These are phyloP conservation scores for Amazona ochrocephala DNA, from an alignment of 2,797 vertebrate species.

Conservation along the genomic window DNA sequence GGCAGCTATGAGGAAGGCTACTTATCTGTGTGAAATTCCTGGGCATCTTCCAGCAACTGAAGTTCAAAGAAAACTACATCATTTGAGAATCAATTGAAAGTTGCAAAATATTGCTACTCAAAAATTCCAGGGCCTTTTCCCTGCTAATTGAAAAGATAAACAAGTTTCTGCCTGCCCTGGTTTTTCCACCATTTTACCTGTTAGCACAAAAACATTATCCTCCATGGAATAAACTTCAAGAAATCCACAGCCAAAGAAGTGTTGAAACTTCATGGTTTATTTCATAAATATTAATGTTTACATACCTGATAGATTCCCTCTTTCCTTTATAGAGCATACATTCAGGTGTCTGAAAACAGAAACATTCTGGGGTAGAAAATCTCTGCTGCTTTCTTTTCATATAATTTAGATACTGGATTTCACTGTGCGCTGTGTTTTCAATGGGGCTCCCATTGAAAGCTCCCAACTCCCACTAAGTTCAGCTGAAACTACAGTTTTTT, in stretches of 20 bases:
- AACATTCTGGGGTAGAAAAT: background rate
- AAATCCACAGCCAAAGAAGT: slow-evolving; percentile 2
- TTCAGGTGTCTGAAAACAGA: slow-evolving; percentile 15
- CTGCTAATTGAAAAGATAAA: slow-evolving; percentile 61
- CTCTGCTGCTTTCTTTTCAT: background rate
- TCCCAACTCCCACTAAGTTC: background rate
- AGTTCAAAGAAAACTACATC: slow-evolving; percentile 44
- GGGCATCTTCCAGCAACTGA: slow-evolving; percentile 27
- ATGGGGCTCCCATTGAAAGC: background rate
- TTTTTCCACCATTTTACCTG: slow-evolving; percentile 46
- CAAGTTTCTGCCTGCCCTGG: slow-evolving; percentile 34
- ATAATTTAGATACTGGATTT: background rate
- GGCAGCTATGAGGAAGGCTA: background rate
- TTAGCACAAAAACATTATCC: slow-evolving; percentile 50
- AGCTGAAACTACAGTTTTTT: background rate
- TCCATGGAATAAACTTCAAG: slow-evolving; percentile 53
- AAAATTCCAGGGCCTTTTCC: slow-evolving; percentile 41
- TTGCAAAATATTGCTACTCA: background rate
- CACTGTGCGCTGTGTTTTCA: background rate
- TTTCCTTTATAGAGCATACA: background rate
- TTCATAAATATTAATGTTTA: slow-evolving; percentile 68
- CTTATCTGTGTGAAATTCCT: slow-evolving; percentile 9
- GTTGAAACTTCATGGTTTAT: slow-evolving; percentile 49
- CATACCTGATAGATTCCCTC: background rate
- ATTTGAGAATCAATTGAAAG: slow-evolving; percentile 50